Conservation (phyloP, 2,797 vertebrate genomes). For the Pangasius mekongensis region DNA sequence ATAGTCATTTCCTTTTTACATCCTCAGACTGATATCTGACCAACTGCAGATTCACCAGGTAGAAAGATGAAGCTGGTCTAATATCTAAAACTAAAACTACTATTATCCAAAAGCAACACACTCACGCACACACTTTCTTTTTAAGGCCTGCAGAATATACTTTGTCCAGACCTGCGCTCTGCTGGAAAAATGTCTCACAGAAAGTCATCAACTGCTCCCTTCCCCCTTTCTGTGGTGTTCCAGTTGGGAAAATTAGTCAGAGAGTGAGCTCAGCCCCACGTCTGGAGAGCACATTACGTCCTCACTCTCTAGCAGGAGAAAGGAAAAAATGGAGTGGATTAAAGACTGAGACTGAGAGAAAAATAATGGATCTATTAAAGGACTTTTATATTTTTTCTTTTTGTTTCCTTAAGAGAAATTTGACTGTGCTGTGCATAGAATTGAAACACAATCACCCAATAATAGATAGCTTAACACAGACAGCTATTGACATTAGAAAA, state of each 20-base stretch:
- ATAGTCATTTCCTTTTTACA: neutral
- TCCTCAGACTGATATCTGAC: neutral
- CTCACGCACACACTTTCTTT: neutral
- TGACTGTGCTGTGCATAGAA: neutral
- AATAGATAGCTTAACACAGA: neutral
- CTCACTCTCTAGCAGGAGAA: slow-evolving; percentile 18
- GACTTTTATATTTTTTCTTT: neutral
- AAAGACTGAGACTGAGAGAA: slow-evolving; percentile 6
- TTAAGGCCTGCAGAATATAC: slow-evolving; percentile 49
- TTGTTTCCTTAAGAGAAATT: neutral
- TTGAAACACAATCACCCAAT: neutral
- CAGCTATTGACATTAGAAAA: neutral
- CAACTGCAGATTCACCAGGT: neutral
- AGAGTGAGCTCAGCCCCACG: slow-evolving; percentile 57
- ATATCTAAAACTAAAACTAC: neutral
- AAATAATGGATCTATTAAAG: neutral
- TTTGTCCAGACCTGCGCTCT: slow-evolving; percentile 60
- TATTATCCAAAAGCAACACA: slow-evolving; percentile 6
- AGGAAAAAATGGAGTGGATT: slow-evolving; percentile 10
- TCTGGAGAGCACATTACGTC: slow-evolving; percentile 63
- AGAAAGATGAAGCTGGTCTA: neutral
- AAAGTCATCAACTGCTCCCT: slow-evolving; percentile 56
- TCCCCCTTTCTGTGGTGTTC: slow-evolving; percentile 52
- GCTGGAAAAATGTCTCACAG: slow-evolving; percentile 63
- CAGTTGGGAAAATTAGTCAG: slow-evolving; percentile 63